phyloP scores from a whole-genome alignment of 2,888 invertebrate genomes.

The Horisme vitalbata region DNA sequence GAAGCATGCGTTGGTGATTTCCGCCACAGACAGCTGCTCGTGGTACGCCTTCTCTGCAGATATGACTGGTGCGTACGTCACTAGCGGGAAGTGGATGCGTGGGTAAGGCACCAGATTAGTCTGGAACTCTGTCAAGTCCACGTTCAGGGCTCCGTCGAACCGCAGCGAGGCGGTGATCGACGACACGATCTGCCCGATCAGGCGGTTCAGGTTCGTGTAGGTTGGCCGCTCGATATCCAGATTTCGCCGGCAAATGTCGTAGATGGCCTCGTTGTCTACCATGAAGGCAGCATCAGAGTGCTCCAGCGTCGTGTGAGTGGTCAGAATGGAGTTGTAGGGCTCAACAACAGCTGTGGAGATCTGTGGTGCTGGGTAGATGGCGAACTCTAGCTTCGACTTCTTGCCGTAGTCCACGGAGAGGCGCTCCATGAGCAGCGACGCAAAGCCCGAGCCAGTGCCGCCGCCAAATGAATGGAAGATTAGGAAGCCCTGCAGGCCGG shows the following conservation, averaged over 20 bases:
- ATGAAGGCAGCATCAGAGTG: constrained; percentile 98
- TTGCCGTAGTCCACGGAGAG: constrained; percentile 97
- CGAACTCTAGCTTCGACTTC: constrained; percentile 96
- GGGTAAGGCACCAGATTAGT: constrained; percentile 97
- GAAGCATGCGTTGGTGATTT: constrained; percentile 97
- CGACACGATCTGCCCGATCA: constrained; percentile 97
- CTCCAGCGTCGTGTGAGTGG: constrained; percentile 96
- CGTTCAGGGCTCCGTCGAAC: constrained; percentile 95
- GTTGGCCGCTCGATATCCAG: constrained; percentile 97
- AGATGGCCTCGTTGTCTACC: constrained; percentile 95
- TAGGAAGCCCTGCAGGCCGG: constrained; percentile 94
- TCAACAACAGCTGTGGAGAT: constrained; percentile 95
- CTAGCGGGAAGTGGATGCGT: constrained; percentile 96
- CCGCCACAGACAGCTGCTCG: constrained; percentile 94
- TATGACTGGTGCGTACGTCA: constrained; percentile 95
- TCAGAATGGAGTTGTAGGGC: constrained; percentile 97
- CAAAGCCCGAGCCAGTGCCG: constrained; percentile 97
- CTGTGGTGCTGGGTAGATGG: constrained; percentile 97
- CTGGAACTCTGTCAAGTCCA: constrained; percentile 96
- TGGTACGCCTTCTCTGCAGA: constrained; percentile 97
- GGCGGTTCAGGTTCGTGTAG: constrained; percentile 96
- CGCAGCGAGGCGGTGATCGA: constrained; percentile 95
- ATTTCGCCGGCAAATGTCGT: constrained; percentile 95
- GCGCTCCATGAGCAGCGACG: constrained; percentile 96
- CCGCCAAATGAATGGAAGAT: constrained; percentile 97